Percentiles rank a stretch among this genome's conserved stretches.
phyloP scores from a whole-genome alignment of 2,797 vertebrate genomes.

The Poeciliopsis presidionis region DNA sequence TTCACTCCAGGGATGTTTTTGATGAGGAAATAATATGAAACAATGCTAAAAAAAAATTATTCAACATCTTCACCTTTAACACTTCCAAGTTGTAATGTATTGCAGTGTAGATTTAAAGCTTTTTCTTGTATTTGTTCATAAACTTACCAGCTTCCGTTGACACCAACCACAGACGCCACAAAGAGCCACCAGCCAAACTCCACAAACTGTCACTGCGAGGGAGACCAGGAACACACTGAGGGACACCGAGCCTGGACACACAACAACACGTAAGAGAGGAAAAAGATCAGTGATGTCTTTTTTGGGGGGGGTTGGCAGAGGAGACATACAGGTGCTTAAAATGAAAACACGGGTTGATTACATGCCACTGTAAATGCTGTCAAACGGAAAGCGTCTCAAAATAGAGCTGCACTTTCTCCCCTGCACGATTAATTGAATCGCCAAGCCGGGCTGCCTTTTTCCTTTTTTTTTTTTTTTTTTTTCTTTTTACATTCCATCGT shows the following conservation, averaged over 20 bases:
- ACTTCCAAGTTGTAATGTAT: slow-evolving; percentile 32
- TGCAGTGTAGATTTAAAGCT: neutral
- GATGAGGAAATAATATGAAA: too few species aligned
- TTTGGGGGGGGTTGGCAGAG: neutral
- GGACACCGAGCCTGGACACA: slow-evolving; percentile 87
- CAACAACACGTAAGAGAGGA: slow-evolving; percentile 52
- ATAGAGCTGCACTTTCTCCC: slow-evolving; percentile 24
- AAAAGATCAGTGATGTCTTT: slow-evolving; percentile 26
- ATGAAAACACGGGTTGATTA: slow-evolving; percentile 28
- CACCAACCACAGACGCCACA: slow-evolving; percentile 99
- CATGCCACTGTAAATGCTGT: slow-evolving; percentile 31
- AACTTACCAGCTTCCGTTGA: slow-evolving; percentile 97
- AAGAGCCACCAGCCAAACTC: slow-evolving; percentile 95
- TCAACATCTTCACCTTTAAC: neutral
- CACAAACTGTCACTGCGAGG: slow-evolving; percentile 95
- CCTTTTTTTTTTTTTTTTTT: slow-evolving; percentile 50
- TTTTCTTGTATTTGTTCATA: slow-evolving; percentile 33
- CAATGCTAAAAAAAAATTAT: too few species aligned
- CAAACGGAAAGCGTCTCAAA: slow-evolving; percentile 19
- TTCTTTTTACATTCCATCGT: slow-evolving; percentile 49
- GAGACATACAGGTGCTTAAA: slow-evolving; percentile 22
- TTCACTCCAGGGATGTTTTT: too few species aligned
- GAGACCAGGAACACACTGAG: slow-evolving; percentile 97
- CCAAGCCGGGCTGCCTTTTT: slow-evolving; percentile 43
- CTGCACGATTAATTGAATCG: slow-evolving; percentile 59